phyloP scores from a whole-genome alignment of 1,140 invertebrate genomes.

The Nautilus pompilius region DNA sequence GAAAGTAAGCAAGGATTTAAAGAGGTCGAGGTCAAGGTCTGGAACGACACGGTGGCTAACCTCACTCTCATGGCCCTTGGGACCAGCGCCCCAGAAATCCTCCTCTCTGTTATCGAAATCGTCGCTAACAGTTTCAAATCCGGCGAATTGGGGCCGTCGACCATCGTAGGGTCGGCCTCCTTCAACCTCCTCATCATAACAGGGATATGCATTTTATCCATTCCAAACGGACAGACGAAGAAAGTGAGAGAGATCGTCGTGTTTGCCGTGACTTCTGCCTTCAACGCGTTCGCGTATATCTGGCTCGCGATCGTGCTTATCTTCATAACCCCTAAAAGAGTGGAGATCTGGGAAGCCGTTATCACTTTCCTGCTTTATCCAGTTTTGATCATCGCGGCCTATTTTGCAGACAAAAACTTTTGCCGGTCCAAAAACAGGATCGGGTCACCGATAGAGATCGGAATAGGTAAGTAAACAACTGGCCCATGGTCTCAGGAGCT shows the following conservation, averaged over 20 bases:
- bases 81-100: constrained; percentile 66
- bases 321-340: constrained; percentile 51
- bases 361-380: constrained; percentile 65
- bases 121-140: constrained; percentile 59
- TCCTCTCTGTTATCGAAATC: constrained; percentile 66
- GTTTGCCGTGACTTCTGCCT: constrained; percentile 61
- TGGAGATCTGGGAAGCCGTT: constrained; percentile 65
- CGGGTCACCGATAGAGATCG: constrained; percentile 32
- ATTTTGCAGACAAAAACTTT: constrained; percentile 60
- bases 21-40: constrained; percentile 54
- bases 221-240: constrained; percentile 60
- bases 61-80: constrained; percentile 68
- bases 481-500: too few species aligned
- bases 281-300: constrained; percentile 65
- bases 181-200: constrained; percentile 67
- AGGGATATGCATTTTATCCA: constrained; percentile 61
- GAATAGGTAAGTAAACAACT: constrained; percentile 40
- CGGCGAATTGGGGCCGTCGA: constrained; percentile 65
- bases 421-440: constrained; percentile 31
- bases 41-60: constrained; percentile 71
- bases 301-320: constrained; percentile 66
- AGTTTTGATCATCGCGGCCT: constrained; percentile 56
- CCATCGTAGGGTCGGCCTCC: constrained; percentile 69
- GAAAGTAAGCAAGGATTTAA: constrained; percentile 29
- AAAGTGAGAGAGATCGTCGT: constrained; percentile 61